A percentile compares a stretch with the other conserved stretches of the same genome.
Evolutionary conservation across 2,888 invertebrate species (phyloP).

Genomic region (Linnaemya vulpina): DNA sequence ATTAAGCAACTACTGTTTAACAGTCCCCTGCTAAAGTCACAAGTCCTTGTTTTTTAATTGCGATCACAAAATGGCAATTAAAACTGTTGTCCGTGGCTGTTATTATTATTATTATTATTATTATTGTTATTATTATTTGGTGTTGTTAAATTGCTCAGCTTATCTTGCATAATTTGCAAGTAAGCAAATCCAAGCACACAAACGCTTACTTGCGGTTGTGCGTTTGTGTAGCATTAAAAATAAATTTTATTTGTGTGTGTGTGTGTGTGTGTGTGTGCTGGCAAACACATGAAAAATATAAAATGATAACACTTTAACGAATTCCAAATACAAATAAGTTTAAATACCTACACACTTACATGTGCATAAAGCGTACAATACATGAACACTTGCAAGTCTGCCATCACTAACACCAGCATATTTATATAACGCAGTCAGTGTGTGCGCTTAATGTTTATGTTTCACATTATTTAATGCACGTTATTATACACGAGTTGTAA

Average conservation of each 20-base stretch:
- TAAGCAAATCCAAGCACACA: not conserved
- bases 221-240: conserved; percentile 20
- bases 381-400: not conserved
- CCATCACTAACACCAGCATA: conserved; percentile 2
- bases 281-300: conserved; percentile 6
- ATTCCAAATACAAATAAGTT: conserved; percentile 46
- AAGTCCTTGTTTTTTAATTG: conserved; percentile 17
- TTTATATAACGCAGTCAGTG: conserved; percentile 34
- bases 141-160: conserved; percentile 69
- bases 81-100: conserved; percentile 63
- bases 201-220: not conserved
- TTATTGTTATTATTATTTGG: conserved; percentile 58
- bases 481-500: not conserved
- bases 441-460: conserved; percentile 53
- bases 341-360: conserved; percentile 4
- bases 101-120: conserved; percentile 56
- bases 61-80: conserved; percentile 36
- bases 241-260: not conserved
- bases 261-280: not conserved
- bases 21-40: not conserved
- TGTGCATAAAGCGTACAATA: not conserved
- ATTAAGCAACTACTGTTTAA: not conserved
- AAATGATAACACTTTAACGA: conserved; percentile 56
- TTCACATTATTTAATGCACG: conserved; percentile 58
- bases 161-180: conserved; percentile 63